Conservation (phyloP, 2,797 vertebrate genomes). For the Sylvilagus floridanus region DNA sequence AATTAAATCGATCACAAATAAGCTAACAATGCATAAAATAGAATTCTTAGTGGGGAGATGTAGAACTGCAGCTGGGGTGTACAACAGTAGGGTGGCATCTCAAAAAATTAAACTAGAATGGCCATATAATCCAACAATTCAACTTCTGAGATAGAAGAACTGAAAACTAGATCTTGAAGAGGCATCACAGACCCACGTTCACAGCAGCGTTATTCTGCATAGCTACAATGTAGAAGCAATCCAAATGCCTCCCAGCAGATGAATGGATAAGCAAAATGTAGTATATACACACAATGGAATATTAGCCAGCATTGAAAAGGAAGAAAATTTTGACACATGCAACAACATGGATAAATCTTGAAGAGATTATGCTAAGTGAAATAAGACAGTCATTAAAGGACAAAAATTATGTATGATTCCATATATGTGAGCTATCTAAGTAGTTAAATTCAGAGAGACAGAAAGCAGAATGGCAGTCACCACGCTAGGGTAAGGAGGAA, state of each 20-base stretch:
- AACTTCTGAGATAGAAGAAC: neutral
- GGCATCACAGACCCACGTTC: neutral
- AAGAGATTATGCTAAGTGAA: neutral
- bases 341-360: neutral
- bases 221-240: neutral
- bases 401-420: neutral
- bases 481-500: neutral
- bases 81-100: neutral
- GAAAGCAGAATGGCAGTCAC: neutral
- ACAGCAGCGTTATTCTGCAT: neutral
- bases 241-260: neutral
- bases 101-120: neutral
- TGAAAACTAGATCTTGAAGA: neutral
- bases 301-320: neutral
- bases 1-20: neutral
- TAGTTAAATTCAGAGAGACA: neutral
- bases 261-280: neutral
- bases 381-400: neutral
- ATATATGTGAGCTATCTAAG: neutral
- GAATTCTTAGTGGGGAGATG: neutral
- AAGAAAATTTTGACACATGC: neutral
- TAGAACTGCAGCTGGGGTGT: neutral
- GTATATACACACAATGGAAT: neutral
- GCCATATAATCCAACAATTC: neutral
- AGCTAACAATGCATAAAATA: neutral